Evolutionary conservation across 2,888 invertebrate genomes (phyloP).

Genomic region (Nasonia oneida): DNA sequence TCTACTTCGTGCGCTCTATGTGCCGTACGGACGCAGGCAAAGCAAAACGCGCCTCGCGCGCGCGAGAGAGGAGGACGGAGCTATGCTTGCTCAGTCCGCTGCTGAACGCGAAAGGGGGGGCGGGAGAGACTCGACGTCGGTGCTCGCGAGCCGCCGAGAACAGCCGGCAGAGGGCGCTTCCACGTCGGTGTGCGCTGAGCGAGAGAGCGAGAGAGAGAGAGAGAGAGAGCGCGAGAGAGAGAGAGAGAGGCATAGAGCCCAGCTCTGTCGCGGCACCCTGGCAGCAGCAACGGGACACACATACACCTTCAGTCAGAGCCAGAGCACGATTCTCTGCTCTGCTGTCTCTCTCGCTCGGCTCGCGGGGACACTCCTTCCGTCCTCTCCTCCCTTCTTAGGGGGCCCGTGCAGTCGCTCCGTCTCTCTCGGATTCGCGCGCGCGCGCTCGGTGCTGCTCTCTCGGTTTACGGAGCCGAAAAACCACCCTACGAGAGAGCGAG

Average conservation of each 20-base stretch:
- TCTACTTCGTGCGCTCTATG: conserved; percentile 3
- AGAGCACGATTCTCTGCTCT: background rate
- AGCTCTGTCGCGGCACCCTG: background rate
- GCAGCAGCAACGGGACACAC: background rate
- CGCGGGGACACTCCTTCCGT: conserved; percentile 52
- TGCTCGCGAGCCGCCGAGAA: conserved; percentile 14
- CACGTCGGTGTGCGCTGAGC: background rate
- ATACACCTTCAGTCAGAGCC: background rate
- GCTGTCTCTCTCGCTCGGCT: conserved; percentile 2
- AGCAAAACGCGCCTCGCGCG: background rate
- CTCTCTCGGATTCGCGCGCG: conserved; percentile 25
- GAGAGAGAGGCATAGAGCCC: background rate
- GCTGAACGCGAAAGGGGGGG: conserved; percentile 22
- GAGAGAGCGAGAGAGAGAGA: background rate
- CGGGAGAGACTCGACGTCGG: conserved; percentile 12
- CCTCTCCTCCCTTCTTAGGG: conserved; percentile 51
- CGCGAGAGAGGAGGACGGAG: conserved; percentile 15
- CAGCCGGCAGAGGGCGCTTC: conserved; percentile 42
- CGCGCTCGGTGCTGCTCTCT: background rate
- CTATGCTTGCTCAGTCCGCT: background rate
- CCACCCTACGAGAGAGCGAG: background rate
- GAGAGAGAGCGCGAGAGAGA: background rate
- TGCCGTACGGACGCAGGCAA: background rate
- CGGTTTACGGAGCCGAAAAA: conserved; percentile 7
- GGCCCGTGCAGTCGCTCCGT: conserved; percentile 7